Base-by-base conservation (phyloP, 2,113 vertebrate genomes). In the Actenoides hombroni region DNA sequence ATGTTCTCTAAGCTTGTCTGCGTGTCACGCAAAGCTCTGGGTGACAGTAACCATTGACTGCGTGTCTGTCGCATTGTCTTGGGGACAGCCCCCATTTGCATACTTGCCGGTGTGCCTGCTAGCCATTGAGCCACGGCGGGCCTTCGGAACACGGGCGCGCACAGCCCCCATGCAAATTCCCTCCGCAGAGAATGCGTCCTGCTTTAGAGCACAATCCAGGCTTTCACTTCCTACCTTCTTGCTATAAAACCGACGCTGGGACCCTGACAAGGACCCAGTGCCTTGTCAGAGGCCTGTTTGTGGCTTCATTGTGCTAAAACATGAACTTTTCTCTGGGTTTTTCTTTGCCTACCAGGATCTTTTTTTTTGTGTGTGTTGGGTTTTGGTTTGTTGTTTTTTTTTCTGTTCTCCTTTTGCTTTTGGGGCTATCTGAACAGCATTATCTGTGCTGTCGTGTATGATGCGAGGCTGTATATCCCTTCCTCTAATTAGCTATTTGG, bases 1-100 rank as follows among this genome's bases (percentile, higher is more conserved):
- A 1, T 98, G 96, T 97, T 96, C 97, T 25, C 94, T 92, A 8
- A 56, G 96, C 97, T 97, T 97, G 97, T 97, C 97, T 97, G 97
- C 94, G 4, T 97, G 97, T 97, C 97, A 95, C 1, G 89, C 97
- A 70, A 92, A 83, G 96, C 70, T 95, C 95, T 59, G 89, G 97
- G 57, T 97, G 96, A 97, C 96, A 97, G 97, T 96, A 91, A 97
- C 97, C 96, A 97, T 97, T 97, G 97, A 97, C 77, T 83, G 91
- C 57, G 18, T 96, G 96, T 88, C 97, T 97, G 92, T 95, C 29
- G 4, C 94, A 83, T 95, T 97, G 96, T 96, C 88, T 95, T 83
- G 78, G 94, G 94, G 59, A 79, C 97, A 96, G 95, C 76, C 68
- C 2, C 71, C 60, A 90, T 97, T 97, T 97, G 95, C 97, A 96